Percentiles rank a stretch among this genome's conserved stretches.
phyloP scores from a whole-genome alignment of 2,797 vertebrate species.

The Spinibarbus caldwelli region DNA sequence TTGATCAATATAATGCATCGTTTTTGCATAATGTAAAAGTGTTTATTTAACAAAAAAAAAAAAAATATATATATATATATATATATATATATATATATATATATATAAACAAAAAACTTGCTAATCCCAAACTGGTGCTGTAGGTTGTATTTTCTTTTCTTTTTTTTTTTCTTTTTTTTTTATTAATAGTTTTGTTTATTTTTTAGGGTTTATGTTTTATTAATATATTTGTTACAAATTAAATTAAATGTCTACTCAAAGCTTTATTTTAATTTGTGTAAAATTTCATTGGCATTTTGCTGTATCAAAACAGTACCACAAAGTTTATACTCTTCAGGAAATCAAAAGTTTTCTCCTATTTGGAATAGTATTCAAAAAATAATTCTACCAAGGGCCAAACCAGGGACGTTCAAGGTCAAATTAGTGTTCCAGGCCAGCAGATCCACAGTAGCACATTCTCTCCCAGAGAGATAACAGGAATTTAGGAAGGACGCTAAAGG shows the following conservation, averaged over 20 bases:
- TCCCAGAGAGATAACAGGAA: conserved; percentile 53
- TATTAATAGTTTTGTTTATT: neutral
- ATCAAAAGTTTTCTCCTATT: neutral
- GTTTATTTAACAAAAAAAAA: no score
- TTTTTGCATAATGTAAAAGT: neutral
- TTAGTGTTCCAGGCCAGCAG: conserved; percentile 37
- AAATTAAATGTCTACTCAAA: no score
- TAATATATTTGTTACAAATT: no score
- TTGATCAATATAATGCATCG: neutral
- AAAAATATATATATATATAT: no score
- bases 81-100: no score
- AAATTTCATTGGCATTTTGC: neutral
- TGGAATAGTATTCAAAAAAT: neutral
- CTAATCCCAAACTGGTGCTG: neutral
- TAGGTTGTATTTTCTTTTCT: no score
- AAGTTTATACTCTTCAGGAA: neutral
- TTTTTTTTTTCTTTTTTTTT: no score
- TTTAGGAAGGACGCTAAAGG: conserved; percentile 52
- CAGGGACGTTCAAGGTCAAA: conserved; percentile 48
- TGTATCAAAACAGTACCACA: neutral
- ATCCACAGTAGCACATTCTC: conserved; percentile 40
- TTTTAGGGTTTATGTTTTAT: neutral
- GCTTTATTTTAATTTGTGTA: neutral
- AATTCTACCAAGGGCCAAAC: neutral
- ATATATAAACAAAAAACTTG: no score